Evolutionary conservation across 2,797 vertebrate genomes (phyloP).

Genomic region (Gobio occitaniae): DNA sequence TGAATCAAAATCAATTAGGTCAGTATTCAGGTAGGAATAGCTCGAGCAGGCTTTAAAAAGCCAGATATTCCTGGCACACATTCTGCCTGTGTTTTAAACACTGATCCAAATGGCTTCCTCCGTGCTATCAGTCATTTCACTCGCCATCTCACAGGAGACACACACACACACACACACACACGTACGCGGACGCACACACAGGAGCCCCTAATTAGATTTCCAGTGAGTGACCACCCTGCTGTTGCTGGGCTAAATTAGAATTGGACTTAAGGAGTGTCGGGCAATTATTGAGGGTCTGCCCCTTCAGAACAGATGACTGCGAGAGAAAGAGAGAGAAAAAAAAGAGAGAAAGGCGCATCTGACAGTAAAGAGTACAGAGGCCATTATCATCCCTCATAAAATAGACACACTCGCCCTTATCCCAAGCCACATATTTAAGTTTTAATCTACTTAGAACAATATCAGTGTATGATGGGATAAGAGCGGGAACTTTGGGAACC

Average conservation of each 20-base stretch:
- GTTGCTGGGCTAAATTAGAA: constrained; percentile 70
- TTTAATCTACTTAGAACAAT: constrained; percentile 42
- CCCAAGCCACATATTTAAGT: constrained; percentile 47
- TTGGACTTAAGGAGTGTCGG: constrained; percentile 71
- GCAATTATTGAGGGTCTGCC: constrained; percentile 70
- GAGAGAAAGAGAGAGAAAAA: not conserved
- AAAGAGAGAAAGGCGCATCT: constrained; percentile 1
- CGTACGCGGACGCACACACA: constrained; percentile 26
- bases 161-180: not conserved
- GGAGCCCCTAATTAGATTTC: constrained; percentile 62
- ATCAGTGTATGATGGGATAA: constrained; percentile 12
- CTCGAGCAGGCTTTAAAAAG: constrained; percentile 37
- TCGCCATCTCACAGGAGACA: constrained; percentile 46
- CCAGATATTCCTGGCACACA: constrained; percentile 43
- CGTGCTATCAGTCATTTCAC: constrained; percentile 48
- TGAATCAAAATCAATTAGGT: constrained; percentile 40
- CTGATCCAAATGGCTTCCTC: constrained; percentile 48
- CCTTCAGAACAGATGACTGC: constrained; percentile 39
- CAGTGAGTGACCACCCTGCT: constrained; percentile 57
- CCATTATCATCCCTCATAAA: constrained; percentile 40
- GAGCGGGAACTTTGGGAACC: constrained; percentile 24
- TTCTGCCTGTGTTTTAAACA: constrained; percentile 49
- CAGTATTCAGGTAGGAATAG: constrained; percentile 46
- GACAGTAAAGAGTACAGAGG: constrained; percentile 38
- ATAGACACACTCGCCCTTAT: constrained; percentile 33